Conservation (phyloP, 2,888 invertebrate genomes). For the Dasysyrphus albostriatus region DNA sequence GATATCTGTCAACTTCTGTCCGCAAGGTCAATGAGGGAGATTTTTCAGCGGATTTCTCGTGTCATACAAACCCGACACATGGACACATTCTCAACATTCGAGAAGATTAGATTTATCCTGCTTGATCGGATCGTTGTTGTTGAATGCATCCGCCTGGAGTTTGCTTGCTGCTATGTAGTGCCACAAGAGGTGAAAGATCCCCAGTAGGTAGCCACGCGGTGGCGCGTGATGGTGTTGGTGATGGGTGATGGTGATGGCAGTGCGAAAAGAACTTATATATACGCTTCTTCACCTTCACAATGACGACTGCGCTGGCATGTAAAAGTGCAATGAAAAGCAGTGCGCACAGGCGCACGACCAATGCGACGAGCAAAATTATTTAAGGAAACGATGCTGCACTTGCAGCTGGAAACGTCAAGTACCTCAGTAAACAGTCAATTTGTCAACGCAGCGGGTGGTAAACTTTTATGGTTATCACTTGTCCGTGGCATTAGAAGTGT, state of each 20-base stretch:
- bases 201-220: neutral
- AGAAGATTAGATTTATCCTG: conserved; percentile 64
- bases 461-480: conserved; percentile 69
- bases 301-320: neutral
- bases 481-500: conserved; percentile 69
- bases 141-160: conserved; percentile 26
- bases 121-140: conserved; percentile 1
- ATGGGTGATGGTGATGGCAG: conserved; percentile 31
- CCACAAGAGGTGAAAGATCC: conserved; percentile 27
- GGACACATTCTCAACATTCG: conserved; percentile 53
- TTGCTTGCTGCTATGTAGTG: neutral
- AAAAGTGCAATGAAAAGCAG: conserved; percentile 34
- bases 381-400: conserved; percentile 19
- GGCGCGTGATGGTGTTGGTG: conserved; percentile 6
- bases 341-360: neutral
- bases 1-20: conserved; percentile 76
- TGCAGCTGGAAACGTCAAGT: conserved; percentile 61
- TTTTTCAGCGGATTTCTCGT: conserved; percentile 69
- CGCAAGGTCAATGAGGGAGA: conserved; percentile 74
- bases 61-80: conserved; percentile 51
- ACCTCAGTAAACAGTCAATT: conserved; percentile 70
- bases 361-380: neutral
- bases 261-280: conserved; percentile 50
- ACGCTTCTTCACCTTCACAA: conserved; percentile 46
- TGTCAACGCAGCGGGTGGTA: conserved; percentile 75